Evolutionary conservation across 2,797 vertebrate species (phyloP).

Genomic region (Catharus ustulatus): DNA sequence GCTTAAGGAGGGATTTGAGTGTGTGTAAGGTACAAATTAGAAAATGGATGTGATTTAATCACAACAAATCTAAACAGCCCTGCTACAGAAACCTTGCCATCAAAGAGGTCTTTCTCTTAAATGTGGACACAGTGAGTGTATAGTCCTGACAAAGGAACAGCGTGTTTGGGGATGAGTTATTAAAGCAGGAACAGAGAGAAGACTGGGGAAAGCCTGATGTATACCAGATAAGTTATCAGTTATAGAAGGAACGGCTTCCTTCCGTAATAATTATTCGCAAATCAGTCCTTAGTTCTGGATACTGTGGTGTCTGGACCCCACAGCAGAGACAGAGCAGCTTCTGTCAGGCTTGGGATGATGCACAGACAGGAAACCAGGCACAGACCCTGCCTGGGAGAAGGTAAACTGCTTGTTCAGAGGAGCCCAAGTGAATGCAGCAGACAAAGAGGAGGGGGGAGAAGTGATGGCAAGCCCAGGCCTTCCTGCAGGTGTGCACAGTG

Average conservation of each 20-base stretch:
- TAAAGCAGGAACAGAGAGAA: background rate
- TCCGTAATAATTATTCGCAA: slow-evolving; percentile 34
- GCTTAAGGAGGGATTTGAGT: slow-evolving; percentile 40
- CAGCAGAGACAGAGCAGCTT: background rate
- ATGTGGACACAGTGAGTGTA: background rate
- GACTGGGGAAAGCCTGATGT: background rate
- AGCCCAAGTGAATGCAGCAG: background rate
- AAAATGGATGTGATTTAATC: slow-evolving; percentile 56
- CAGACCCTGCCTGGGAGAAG: slow-evolving; percentile 12
- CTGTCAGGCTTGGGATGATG: slow-evolving; percentile 10
- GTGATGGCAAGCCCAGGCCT: background rate
- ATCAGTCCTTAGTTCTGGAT: slow-evolving; percentile 24
- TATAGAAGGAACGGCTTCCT: background rate
- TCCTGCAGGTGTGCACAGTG: slow-evolving; percentile 52
- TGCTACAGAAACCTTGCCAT: background rate
- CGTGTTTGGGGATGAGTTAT: background rate
- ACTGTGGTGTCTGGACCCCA: background rate
- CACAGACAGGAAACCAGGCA: slow-evolving; percentile 28
- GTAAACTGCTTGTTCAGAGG: background rate
- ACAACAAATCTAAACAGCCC: slow-evolving; percentile 48
- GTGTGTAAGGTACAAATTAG: slow-evolving; percentile 65
- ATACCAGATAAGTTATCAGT: slow-evolving; percentile 50
- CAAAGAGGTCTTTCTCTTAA: slow-evolving; percentile 29
- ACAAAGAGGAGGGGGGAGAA: slow-evolving; percentile 6
- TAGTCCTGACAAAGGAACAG: slow-evolving; percentile 6